These are phyloP conservation scores for Lerista edwardsae DNA, from an alignment of 2,797 vertebrate genomes.

Conservation along the genomic window DNA sequence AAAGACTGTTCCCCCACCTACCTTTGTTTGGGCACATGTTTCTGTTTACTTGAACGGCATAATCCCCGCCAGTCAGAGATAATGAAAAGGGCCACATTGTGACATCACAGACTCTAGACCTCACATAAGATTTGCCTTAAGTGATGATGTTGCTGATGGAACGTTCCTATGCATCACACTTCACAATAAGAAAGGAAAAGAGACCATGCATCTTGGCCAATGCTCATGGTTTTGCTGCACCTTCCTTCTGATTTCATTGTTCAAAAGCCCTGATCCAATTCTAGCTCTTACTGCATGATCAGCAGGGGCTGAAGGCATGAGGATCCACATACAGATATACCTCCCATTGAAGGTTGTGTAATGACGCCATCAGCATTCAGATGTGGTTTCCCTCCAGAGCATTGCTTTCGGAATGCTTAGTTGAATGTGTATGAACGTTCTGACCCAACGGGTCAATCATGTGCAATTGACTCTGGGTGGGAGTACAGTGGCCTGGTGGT, in stretches of 20 bases:
- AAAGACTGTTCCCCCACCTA: background rate
- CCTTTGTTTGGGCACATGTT: background rate
- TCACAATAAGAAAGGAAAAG: too few relatives aligned
- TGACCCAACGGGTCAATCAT: background rate
- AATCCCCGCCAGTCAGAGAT: background rate
- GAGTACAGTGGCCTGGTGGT: background rate
- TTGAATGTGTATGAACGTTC: background rate
- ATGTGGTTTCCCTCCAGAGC: too few relatives aligned
- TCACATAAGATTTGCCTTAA: too few relatives aligned
- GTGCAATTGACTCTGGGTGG: background rate
- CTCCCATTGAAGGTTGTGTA: background rate
- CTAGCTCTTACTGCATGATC: too few relatives aligned
- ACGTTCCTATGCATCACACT: too few relatives aligned
- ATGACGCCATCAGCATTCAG: too few relatives aligned
- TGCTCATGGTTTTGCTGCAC: background rate
- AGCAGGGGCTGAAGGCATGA: too few relatives aligned
- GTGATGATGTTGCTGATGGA: too few relatives aligned
- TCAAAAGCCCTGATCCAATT: background rate
- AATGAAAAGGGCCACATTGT: too few relatives aligned
- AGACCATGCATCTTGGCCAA: too few relatives aligned
- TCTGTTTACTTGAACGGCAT: background rate
- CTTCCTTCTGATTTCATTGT: background rate
- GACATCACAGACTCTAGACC: too few relatives aligned
- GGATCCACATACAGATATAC: background rate
- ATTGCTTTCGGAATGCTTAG: too few relatives aligned